Base-by-base conservation (phyloP, 64 coral and sea anemone species). In the Stichodactyla helianthus region DNA sequence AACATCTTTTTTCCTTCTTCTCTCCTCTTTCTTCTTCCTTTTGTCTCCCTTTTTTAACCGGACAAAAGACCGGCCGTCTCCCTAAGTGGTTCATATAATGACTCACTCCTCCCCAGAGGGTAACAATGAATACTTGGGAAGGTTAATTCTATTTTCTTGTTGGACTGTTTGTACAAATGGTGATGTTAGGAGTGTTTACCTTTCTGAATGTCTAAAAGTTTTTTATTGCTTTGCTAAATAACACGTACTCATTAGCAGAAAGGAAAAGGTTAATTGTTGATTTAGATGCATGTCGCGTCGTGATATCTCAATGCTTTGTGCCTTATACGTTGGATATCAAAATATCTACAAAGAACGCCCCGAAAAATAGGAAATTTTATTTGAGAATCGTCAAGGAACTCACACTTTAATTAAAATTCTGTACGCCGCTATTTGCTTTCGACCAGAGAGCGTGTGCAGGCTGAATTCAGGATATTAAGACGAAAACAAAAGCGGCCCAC, bases 191-290 rank as follows among this genome's bases (percentile, higher is more conserved):
- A 65, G 22, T 65, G 9, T 65, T 65, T 65, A n/a, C 62, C 22
- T 65, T 65, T 12, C 18, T 5, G 7, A n/a, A n/a, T 65, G 62
- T 65, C 22, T 65, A 22, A 65, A 65, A 65, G 22, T n/a, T 22
- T 8, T 65, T 65, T 65, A 65, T 65, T 65, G 62, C 22, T 65
- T 65, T 65, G 62, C 62, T 65, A 65, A 65, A 65, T 65, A 65
- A 13, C 62, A 65, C 18, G 18, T n/a, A 65, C 62, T 65, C 62
- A 65, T n/a, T n/a, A 65, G 12, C 18, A 65, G 62, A 65, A 65
- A 65, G 9, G 62, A n/a, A n/a, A 65, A 65, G 22, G 18, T 18
- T 65, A n/a, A n/a, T n/a, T 65, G 62, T 65, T 65, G 19, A 65
- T 22, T 65, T 65, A 65, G 62, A 65, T 44, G 35, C 35, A 44